Conservation (phyloP, 2,888 invertebrate species). For the Acronicta aceris region DNA sequence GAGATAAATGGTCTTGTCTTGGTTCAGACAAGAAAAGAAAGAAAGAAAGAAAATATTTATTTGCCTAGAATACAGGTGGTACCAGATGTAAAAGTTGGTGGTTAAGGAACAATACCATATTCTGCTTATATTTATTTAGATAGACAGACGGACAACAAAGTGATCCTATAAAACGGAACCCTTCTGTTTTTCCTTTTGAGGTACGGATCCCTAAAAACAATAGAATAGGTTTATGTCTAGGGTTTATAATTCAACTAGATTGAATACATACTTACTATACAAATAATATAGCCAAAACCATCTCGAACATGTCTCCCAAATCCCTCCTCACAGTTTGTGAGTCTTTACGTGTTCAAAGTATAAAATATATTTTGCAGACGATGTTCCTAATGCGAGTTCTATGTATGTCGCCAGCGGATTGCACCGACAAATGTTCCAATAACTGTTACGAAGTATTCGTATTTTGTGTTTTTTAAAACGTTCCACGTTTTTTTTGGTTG, state of each 20-base stretch:
- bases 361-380: constrained; percentile 48
- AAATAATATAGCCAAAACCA: constrained; percentile 9
- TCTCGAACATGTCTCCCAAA: constrained; percentile 21
- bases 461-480: constrained; percentile 22
- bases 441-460: constrained; percentile 35
- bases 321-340: constrained; percentile 28
- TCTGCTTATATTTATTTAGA: no score
- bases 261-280: not conserved
- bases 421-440: constrained; percentile 53
- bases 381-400: constrained; percentile 66
- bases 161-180: no score
- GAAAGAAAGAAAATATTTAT: no score
- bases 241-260: not conserved
- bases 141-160: no score
- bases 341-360: constrained; percentile 36
- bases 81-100: no score
- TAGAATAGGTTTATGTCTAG: no score
- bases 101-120: no score
- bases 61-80: no score
- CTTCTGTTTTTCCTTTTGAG: no score
- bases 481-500: constrained; percentile 5
- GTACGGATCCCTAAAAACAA: no score
- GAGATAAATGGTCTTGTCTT: no score
- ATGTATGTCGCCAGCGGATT: constrained; percentile 59
- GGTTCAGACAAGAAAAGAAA: no score